Percentiles rank a stretch among this genome's conserved stretches.
These are phyloP conservation scores for Metridium senile DNA, from an alignment of 92 coral and sea anemone species.

Conservation along the genomic window DNA sequence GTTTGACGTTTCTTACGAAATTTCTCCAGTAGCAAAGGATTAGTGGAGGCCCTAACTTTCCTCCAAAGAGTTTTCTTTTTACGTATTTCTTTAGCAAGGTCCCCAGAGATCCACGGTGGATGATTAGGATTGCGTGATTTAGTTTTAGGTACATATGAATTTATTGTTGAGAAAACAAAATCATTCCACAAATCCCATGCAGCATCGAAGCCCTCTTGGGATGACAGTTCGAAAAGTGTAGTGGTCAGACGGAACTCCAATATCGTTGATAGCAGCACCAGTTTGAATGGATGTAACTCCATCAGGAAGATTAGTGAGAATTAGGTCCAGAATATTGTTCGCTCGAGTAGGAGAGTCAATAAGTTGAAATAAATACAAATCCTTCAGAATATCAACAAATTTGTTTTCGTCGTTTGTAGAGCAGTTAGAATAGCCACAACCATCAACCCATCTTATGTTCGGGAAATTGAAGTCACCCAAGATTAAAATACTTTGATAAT, in stretches of 20 bases:
- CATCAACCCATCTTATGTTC: too few species aligned
- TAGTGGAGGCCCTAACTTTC: slow-evolving; percentile 13
- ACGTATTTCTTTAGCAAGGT: slow-evolving; percentile 48
- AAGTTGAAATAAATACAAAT: slow-evolving; percentile 29
- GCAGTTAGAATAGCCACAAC: too few species aligned
- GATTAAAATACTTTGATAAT: too few species aligned
- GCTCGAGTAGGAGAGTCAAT: slow-evolving; percentile 22
- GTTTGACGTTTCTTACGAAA: slow-evolving; percentile 49
- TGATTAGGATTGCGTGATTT: neutral
- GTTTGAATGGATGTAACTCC: neutral
- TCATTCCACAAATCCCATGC: slow-evolving; percentile 32
- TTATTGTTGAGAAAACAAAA: slow-evolving; percentile 11
- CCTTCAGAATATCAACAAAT: slow-evolving; percentile 23
- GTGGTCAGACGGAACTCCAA: slow-evolving; percentile 24
- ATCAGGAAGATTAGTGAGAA: slow-evolving; percentile 22
- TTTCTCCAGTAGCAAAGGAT: slow-evolving; percentile 30
- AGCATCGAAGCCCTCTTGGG: slow-evolving; percentile 33
- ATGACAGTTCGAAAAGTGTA: slow-evolving; percentile 24
- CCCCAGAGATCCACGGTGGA: slow-evolving; percentile 49
- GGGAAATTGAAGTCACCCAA: too few species aligned
- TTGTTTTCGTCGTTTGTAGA: slow-evolving; percentile 16
- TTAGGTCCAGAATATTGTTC: slow-evolving; percentile 23
- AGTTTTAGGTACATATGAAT: slow-evolving; percentile 12
- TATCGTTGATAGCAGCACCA: slow-evolving; percentile 8
- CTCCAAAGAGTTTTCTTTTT: slow-evolving; percentile 50